Evolutionary conservation across 1,140 invertebrate species (phyloP).

Genomic region (Aphelenchoides fujianensis): DNA sequence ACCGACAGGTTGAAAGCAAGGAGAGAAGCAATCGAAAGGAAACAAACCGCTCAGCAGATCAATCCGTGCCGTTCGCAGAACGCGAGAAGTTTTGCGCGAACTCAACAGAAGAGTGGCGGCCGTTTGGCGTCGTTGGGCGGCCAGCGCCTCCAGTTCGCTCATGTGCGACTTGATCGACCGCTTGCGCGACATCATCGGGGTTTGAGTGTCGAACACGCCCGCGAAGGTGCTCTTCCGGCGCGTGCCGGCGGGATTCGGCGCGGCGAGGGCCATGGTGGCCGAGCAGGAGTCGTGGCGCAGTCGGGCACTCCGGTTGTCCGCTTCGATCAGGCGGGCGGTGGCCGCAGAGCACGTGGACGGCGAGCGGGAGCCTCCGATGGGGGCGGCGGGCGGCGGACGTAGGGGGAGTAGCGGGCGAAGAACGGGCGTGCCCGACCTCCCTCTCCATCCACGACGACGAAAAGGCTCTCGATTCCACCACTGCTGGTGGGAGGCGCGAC

Average conservation of each 20-base stretch:
- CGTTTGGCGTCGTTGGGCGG: conserved; percentile 1
- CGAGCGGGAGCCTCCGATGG: background rate
- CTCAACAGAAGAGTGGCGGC: conserved; percentile 3
- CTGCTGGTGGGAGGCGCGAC: conserved; percentile 12
- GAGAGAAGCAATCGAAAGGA: background rate
- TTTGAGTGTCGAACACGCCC: conserved; percentile 14
- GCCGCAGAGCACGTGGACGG: background rate
- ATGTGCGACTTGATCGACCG: conserved; percentile 26
- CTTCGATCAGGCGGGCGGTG: background rate
- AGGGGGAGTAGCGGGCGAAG: background rate
- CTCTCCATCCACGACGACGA: background rate
- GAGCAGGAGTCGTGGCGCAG: background rate
- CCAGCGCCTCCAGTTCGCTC: conserved; percentile 16
- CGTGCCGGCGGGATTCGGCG: background rate
- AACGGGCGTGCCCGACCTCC: background rate
- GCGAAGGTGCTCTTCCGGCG: conserved; percentile 26
- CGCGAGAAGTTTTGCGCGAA: conserved; percentile 22
- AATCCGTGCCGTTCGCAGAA: conserved; percentile 25
- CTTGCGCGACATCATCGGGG: conserved; percentile 27
- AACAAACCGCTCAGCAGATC: conserved; percentile 18
- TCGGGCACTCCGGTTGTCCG: background rate
- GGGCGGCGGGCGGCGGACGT: background rate
- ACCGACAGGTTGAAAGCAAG: background rate
- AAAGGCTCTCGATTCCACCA: background rate
- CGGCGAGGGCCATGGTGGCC: background rate